Percentiles rank a stretch among this genome's conserved stretches.
These are phyloP conservation scores for Drosophila mimetica DNA, from an alignment of 2,888 invertebrate genomes.

Conservation along the genomic window DNA sequence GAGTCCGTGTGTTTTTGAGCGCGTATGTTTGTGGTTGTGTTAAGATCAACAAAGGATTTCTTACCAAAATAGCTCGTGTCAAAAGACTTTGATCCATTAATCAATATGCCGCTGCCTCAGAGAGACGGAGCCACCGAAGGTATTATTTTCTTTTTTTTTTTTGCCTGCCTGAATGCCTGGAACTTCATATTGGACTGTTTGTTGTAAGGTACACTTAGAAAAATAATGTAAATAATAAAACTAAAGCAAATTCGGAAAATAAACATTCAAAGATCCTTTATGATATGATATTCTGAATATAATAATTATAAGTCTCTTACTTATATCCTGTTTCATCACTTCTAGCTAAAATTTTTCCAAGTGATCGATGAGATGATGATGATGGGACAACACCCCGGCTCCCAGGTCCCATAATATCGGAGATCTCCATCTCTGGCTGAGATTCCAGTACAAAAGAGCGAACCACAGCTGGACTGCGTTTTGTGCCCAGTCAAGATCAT, in stretches of 20 bases:
- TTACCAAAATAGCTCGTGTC: conserved; percentile 84
- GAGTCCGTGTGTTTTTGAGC: conserved; percentile 30
- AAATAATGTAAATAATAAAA: not conserved
- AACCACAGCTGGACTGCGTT: conserved; percentile 53
- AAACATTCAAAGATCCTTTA: too few species aligned
- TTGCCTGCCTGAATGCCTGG: conserved; percentile 19
- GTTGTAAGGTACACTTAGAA: conserved; percentile 56
- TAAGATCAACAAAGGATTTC: conserved; percentile 84
- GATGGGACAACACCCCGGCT: conserved; percentile 53
- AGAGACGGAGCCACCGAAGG: conserved; percentile 63
- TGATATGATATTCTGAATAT: too few species aligned
- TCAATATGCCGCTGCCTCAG: conserved; percentile 81
- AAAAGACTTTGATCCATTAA: conserved; percentile 85
- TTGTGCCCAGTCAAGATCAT: conserved; percentile 71
- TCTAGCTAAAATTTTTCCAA: not conserved
- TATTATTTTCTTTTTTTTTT: conserved; percentile 48
- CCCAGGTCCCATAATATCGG: conserved; percentile 37
- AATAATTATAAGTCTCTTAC: too few species aligned
- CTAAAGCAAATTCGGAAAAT: too few species aligned
- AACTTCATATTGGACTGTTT: conserved; percentile 39
- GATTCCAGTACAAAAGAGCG: conserved; percentile 36
- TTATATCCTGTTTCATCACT: not conserved
- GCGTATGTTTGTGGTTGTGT: conserved; percentile 67
- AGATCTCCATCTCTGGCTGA: conserved; percentile 34
- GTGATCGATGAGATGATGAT: conserved; percentile 61